Conservation (phyloP, 2,797 vertebrate genomes). For the Onychomys arenicola region DNA sequence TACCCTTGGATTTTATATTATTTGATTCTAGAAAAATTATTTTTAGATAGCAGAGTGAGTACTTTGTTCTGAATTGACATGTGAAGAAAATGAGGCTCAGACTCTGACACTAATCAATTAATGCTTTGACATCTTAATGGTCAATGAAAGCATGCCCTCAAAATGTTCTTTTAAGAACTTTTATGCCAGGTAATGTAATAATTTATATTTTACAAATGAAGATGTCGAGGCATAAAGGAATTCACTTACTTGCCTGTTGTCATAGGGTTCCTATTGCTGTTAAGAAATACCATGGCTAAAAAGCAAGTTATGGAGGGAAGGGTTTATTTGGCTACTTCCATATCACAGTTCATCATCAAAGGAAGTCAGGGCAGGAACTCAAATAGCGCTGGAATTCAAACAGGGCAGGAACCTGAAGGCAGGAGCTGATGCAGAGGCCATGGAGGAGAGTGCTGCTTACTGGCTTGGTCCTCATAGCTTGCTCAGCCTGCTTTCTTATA, state of each 20-base stretch:
- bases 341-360: neutral
- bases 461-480: neutral
- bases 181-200: neutral
- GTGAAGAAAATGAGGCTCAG: neutral
- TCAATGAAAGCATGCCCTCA: neutral
- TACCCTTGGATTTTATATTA: neutral
- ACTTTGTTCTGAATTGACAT: neutral
- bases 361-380: neutral
- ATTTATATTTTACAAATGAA: slow-evolving; percentile 43
- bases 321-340: neutral
- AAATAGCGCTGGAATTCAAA: neutral
- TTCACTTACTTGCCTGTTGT: neutral
- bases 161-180: neutral
- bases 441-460: neutral
- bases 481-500: neutral
- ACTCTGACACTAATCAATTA: neutral
- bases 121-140: neutral
- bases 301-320: neutral
- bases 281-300: neutral
- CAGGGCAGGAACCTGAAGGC: neutral
- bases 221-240: neutral
- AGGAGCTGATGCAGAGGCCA: neutral
- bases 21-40: slow-evolving; percentile 6
- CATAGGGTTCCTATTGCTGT: neutral
- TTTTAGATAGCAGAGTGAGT: neutral